These are phyloP conservation scores for Rhea americana DNA, from an alignment of 2,113 vertebrate genomes.

Conservation along the genomic window DNA sequence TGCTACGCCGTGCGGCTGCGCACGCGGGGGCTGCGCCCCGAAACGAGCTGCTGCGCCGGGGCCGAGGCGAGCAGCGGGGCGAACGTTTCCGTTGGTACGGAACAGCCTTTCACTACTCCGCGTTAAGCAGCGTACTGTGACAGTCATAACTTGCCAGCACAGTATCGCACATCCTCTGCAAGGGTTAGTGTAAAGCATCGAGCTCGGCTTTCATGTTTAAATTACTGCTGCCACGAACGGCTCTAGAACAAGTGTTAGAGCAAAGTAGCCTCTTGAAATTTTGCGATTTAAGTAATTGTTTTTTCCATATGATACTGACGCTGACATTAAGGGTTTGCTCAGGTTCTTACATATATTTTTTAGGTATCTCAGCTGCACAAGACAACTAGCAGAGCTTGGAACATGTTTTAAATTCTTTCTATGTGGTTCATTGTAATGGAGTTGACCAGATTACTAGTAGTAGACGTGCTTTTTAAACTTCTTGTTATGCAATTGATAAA, in stretches of 20 bases:
- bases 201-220: background rate
- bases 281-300: background rate
- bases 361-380: background rate
- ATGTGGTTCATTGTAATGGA: background rate
- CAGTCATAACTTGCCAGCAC: background rate
- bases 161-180: background rate
- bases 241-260: background rate
- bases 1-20: no score
- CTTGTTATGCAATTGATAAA: background rate
- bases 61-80: background rate
- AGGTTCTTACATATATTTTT: fast-evolving
- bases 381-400: background rate
- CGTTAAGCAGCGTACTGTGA: background rate
- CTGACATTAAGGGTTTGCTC: background rate
- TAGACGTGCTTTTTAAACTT: background rate
- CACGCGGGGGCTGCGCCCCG: no score
- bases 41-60: background rate
- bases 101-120: background rate
- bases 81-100: background rate
- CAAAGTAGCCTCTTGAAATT: background rate
- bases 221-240: background rate
- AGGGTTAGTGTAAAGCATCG: fast-evolving
- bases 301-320: background rate
- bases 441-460: background rate
- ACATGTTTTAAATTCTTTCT: background rate